Evolutionary conservation across 2,888 invertebrate species (phyloP).

Genomic region (Drosophila basisetae): DNA sequence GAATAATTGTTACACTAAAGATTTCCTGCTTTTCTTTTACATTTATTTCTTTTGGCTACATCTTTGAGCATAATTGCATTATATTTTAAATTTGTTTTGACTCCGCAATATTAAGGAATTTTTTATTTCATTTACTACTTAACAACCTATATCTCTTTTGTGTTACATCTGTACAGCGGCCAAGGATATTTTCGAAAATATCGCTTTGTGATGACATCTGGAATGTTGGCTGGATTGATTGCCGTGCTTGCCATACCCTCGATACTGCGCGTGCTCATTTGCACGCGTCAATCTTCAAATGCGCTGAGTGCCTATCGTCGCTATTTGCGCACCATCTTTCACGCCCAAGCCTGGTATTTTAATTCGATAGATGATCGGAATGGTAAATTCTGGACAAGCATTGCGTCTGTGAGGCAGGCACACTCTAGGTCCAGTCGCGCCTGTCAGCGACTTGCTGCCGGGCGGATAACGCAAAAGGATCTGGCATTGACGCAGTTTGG

Average conservation of each 20-base stretch:
- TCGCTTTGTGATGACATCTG: conserved; percentile 89
- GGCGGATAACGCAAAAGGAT: conserved; percentile 91
- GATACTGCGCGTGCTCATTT: conserved; percentile 89
- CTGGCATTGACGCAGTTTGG: conserved; percentile 95
- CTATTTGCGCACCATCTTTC: conserved; percentile 92
- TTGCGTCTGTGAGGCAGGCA: conserved; percentile 88
- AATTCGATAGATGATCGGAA: conserved; percentile 82
- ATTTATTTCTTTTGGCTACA: neutral
- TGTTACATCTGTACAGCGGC: conserved; percentile 87
- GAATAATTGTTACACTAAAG: neutral
- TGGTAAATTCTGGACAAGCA: conserved; percentile 89
- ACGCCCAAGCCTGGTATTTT: conserved; percentile 91
- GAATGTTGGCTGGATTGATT: conserved; percentile 91
- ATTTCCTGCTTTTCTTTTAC: neutral
- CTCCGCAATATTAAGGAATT: neutral
- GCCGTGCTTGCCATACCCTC: conserved; percentile 91
- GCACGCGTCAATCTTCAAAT: conserved; percentile 90
- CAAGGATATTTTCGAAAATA: conserved; percentile 90
- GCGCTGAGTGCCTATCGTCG: conserved; percentile 89
- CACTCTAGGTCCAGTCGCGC: conserved; percentile 88
- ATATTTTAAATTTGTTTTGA: neutral
- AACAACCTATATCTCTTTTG: neutral
- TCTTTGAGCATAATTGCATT: neutral
- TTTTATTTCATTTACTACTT: neutral
- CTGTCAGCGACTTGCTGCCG: conserved; percentile 85